These are phyloP conservation scores for Epinotia demarniana DNA, from an alignment of 2,888 invertebrate genomes.

Conservation along the genomic window DNA sequence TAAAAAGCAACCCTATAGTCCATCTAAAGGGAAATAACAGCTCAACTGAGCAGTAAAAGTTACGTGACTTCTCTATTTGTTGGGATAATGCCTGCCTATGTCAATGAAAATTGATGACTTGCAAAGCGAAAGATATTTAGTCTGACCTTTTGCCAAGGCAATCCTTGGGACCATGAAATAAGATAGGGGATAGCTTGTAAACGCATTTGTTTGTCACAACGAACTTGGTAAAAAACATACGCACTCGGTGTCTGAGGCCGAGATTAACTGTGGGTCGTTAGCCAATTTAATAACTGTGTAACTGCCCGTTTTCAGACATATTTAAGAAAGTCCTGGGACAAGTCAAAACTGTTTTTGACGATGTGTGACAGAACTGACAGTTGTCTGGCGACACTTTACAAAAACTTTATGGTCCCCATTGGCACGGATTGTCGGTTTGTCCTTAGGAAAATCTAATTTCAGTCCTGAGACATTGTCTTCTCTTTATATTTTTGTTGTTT, in stretches of 20 bases:
- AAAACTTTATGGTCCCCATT: neutral
- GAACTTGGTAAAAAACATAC: too few species aligned
- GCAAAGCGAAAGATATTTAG: constrained; percentile 30
- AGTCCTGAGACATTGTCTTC: neutral
- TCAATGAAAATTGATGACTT: constrained; percentile 41
- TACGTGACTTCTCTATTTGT: constrained; percentile 22
- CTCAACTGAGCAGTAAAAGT: constrained; percentile 5
- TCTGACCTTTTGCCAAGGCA: neutral
- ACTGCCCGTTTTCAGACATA: too few species aligned
- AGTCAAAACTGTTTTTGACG: too few species aligned
- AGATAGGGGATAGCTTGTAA: neutral
- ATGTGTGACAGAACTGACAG: neutral
- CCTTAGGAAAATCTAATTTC: neutral
- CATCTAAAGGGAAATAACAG: constrained; percentile 8
- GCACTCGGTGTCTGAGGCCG: too few species aligned
- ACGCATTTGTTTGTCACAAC: neutral
- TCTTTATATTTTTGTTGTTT: neutral
- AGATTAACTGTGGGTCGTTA: neutral
- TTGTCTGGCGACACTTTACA: neutral
- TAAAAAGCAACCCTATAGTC: constrained; percentile 16
- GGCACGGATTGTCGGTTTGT: neutral
- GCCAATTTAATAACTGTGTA: neutral
- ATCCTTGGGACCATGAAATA: neutral
- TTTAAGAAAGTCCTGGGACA: too few species aligned
- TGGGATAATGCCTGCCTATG: constrained; percentile 14